phyloP scores from a whole-genome alignment of 1,140 invertebrate genomes.

The Chionoecetes opilio region DNA sequence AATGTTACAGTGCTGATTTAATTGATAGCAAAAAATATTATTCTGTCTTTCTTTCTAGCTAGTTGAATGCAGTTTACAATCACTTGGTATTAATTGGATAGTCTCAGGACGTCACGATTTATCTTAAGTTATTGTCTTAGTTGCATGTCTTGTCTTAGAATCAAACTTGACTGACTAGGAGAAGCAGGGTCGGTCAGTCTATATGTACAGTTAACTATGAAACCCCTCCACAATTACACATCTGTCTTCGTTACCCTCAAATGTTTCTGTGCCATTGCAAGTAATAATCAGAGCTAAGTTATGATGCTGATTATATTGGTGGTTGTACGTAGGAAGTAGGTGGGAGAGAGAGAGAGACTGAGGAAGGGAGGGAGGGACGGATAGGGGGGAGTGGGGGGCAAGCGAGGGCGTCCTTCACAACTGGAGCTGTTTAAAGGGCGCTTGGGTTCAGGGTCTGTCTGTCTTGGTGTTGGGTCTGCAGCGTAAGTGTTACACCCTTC shows the following conservation, averaged over 20 bases:
- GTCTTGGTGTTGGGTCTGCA: not conserved
- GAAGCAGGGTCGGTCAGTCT: not conserved
- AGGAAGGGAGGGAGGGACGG: too few relatives aligned
- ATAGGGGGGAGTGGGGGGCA: not conserved
- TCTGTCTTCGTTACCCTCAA: conserved; percentile 17
- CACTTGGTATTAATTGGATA: not conserved
- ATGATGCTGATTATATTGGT: conserved; percentile 21
- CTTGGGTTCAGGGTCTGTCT: conserved; percentile 50
- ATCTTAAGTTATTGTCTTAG: not conserved
- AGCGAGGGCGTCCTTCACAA: not conserved
- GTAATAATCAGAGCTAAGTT: not conserved
- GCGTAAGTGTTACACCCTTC: not conserved
- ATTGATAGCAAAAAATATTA: not conserved
- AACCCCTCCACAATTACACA: not conserved
- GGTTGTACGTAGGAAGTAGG: conserved; percentile 7
- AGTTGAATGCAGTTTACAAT: not conserved
- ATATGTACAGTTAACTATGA: not conserved
- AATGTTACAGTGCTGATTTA: not conserved
- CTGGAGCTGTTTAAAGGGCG: conserved; percentile 41
- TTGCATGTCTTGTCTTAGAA: not conserved
- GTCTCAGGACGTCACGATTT: not conserved
- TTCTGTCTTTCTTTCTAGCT: not conserved
- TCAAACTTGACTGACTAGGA: not conserved
- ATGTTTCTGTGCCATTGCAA: not conserved
- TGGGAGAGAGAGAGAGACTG: not conserved